Percentiles rank a stretch among this genome's conserved stretches.
These are phyloP conservation scores for Rhopilema esculentum DNA, from an alignment of 30 jellyfish, hydroid and myxozoan species.

Conservation along the genomic window DNA sequence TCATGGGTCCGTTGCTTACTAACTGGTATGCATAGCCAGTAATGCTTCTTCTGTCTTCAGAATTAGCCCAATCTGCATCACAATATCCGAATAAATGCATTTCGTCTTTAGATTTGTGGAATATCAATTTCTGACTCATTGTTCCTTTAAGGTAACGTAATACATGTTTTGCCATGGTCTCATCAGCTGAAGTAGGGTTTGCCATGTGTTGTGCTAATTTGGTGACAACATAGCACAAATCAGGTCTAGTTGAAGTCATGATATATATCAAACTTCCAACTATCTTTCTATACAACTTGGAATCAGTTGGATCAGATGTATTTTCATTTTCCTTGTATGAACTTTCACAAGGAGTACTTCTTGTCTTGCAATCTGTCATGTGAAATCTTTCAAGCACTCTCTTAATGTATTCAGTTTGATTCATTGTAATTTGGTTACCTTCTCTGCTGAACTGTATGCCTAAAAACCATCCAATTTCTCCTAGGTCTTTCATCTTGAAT, in stretches of 20 bases:
- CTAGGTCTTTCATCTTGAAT: slow-evolving; percentile 72
- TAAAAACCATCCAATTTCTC: slow-evolving; percentile 25
- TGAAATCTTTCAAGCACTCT: slow-evolving; percentile 37
- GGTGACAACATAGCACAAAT: slow-evolving; percentile 17
- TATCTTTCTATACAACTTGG: slow-evolving; percentile 3
- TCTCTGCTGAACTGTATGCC: slow-evolving; percentile 9
- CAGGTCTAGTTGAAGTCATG: slow-evolving; percentile 40
- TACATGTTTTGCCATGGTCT: slow-evolving; percentile 24
- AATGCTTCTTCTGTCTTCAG: no score
- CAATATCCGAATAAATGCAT: neutral
- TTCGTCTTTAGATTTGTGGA: slow-evolving; percentile 12
- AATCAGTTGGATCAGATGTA: slow-evolving; percentile 10
- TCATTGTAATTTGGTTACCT: neutral
- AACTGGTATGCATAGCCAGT: no score
- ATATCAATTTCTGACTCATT: slow-evolving; percentile 4
- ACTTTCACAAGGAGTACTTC: no score
- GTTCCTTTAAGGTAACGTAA: slow-evolving; percentile 22
- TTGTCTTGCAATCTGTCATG: slow-evolving; percentile 54
- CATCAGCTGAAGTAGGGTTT: slow-evolving; percentile 20
- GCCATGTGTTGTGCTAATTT: slow-evolving; percentile 14
- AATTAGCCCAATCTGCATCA: no score
- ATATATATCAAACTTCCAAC: slow-evolving; percentile 25
- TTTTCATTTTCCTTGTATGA: no score
- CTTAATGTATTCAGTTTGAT: slow-evolving; percentile 17
- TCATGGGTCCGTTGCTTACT: no score